Conservation (phyloP, 1,140 invertebrate genomes). For the Pollicipes pollicipes region DNA sequence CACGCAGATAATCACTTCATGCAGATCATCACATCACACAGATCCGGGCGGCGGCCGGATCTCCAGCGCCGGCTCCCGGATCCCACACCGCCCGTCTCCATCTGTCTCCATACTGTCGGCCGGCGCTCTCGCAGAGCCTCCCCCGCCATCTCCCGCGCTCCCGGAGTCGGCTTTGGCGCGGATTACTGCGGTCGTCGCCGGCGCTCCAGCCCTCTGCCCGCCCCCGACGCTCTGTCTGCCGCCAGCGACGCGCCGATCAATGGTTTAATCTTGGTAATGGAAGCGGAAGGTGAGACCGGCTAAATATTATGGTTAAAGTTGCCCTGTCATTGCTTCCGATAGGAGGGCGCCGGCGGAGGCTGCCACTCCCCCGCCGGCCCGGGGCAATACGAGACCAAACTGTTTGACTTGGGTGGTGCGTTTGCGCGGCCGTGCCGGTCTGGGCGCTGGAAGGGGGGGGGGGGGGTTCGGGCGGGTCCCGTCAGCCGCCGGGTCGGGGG, state of each 20-base stretch:
- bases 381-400: background rate
- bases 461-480: background rate
- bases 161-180: background rate
- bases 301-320: constrained; percentile 2
- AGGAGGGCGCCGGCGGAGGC: background rate
- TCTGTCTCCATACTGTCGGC: background rate
- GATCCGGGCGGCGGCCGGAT: too few species aligned
- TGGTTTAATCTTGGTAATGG: background rate
- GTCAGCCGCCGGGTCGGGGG: too few species aligned
- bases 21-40: too few species aligned
- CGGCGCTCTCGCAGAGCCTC: background rate
- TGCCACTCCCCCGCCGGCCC: background rate
- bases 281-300: background rate
- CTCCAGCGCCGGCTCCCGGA: background rate
- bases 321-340: constrained; percentile 1
- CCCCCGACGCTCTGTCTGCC: background rate
- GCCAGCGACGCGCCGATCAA: background rate
- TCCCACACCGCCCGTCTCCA: background rate
- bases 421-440: background rate
- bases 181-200: too few species aligned
- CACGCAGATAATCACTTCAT: too few species aligned
- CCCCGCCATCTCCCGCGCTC: too few species aligned
- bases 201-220: background rate
- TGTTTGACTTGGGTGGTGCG: background rate
- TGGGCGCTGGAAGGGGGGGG: too few species aligned